Evolutionary conservation across 35 echinoderm and acorn worm genomes (phyloP), one percentile per base, ranked within the genome.

Genomic region (Acanthaster planci): DNA sequence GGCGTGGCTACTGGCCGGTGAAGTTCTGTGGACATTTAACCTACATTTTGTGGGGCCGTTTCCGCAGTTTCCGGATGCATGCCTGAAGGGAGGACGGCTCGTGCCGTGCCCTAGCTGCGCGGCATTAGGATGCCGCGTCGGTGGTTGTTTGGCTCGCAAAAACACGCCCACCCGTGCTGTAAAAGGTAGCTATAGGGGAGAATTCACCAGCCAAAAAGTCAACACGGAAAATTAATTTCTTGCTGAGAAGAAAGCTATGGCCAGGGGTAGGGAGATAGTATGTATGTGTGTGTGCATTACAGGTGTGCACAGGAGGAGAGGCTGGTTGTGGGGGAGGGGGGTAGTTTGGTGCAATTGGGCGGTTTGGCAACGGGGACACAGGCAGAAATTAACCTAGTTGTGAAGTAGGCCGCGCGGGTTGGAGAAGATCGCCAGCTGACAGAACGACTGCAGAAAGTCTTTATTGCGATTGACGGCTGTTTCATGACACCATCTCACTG

Each of bases 171-270:
- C 64, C n/a, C 64, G 26, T 72, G 64, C 64, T 34, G 14, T 26
- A 72, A 19, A 72, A 14, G 19, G 42, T 47, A 12, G 42, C 42
- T 47, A 6, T 72, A 27, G 64, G 10, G 64, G 64, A 34, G 64
- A 72, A 72, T 14, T 72, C 34, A 35, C 64, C 29, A 47, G 64
- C 64, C 64, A 26, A 72, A 72, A 72, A 72, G 64, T 72, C 23
- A 72, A 72, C 64, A 72, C 64, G 64, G 64, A 72, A 72, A 72
- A 72, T 72, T 72, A 72, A 72, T 72, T 72, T 72, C 29, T 72
- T 26, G 64, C 64, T 26, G 34, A 34, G 64, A 36, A 31, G 64
- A 36, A 34, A 35, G 64, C 23, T 12, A 34, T 1, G 64, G 19
- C n/a, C 21, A 31, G 19, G 59, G 30, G 64, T 27, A 29, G 26